Percentiles rank a stretch among this genome's conserved stretches.
Evolutionary conservation across 2,797 vertebrate species (phyloP).

Genomic region (Borostomias antarcticus): DNA sequence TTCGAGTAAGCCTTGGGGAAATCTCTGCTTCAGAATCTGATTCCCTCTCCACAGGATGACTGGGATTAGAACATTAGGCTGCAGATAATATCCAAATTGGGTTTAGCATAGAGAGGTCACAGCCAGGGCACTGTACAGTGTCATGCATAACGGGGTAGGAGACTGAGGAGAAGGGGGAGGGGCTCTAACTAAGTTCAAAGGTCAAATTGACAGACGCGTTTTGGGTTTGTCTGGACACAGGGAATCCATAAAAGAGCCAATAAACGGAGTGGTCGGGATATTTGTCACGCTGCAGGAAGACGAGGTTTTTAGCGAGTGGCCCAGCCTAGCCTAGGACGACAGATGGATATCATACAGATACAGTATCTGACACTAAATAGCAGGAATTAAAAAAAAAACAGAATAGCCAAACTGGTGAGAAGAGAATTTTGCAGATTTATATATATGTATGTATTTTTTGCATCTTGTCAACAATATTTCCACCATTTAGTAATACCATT

Average conservation of each 20-base stretch:
- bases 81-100: constrained; percentile 66
- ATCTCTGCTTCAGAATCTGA: constrained; percentile 58
- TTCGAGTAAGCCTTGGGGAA: constrained; percentile 50
- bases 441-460: constrained; percentile 36
- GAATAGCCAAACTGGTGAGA: neutral
- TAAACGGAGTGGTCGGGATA: neutral
- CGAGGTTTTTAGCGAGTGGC: neutral
- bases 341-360: neutral
- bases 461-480: constrained; percentile 27
- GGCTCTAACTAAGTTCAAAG: constrained; percentile 28
- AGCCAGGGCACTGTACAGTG: constrained; percentile 69
- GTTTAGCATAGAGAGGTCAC: constrained; percentile 72
- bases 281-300: neutral
- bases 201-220: constrained; percentile 4
- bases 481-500: constrained; percentile 5
- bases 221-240: neutral
- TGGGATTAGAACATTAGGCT: constrained; percentile 58
- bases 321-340: neutral
- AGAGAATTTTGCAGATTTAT: constrained; percentile 28
- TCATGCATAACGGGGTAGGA: constrained; percentile 57
- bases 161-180: constrained; percentile 30
- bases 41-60: constrained; percentile 55
- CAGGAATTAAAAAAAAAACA: neutral
- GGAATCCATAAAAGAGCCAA: neutral
- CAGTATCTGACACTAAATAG: neutral